Percentiles rank a stretch among this genome's conserved stretches.
Evolutionary conservation across 92 coral and sea anemone genomes (phyloP).

Genomic region (Zoanthus gigantus): DNA sequence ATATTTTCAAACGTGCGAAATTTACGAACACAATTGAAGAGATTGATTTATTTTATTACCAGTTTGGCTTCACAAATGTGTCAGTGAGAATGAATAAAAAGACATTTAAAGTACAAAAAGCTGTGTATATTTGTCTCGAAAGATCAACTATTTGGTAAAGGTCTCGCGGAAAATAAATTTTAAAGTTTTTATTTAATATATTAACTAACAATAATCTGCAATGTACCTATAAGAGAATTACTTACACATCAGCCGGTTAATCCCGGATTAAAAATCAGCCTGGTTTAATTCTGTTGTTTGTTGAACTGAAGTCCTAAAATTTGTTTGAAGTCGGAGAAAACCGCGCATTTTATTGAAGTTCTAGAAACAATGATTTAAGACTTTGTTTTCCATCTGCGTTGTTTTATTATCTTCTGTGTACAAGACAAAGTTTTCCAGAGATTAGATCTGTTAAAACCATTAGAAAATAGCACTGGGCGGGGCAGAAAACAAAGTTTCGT

Average conservation of each 20-base stretch:
- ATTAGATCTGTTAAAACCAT: neutral
- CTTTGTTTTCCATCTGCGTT: neutral
- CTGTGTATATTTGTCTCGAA: neutral
- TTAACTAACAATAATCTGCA: too few species aligned
- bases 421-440: neutral
- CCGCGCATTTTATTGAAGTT: neutral
- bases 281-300: neutral
- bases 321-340: neutral
- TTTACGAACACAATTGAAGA: constrained; percentile 7
- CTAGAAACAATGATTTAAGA: neutral
- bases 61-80: constrained; percentile 20
- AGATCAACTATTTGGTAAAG: neutral
- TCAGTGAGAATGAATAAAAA: neutral
- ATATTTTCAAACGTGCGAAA: constrained; percentile 19
- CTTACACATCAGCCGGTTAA: neutral
- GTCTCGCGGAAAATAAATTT: too few species aligned
- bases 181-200: too few species aligned
- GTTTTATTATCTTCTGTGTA: neutral
- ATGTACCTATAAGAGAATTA: too few species aligned
- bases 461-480: neutral
- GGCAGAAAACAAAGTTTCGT: neutral
- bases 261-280: neutral
- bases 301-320: too few species aligned
- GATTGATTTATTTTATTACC: constrained; percentile 24
- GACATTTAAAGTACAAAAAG: neutral